Base-by-base conservation (phyloP, 2,113 vertebrate genomes). In the Tylochromis polylepis region DNA sequence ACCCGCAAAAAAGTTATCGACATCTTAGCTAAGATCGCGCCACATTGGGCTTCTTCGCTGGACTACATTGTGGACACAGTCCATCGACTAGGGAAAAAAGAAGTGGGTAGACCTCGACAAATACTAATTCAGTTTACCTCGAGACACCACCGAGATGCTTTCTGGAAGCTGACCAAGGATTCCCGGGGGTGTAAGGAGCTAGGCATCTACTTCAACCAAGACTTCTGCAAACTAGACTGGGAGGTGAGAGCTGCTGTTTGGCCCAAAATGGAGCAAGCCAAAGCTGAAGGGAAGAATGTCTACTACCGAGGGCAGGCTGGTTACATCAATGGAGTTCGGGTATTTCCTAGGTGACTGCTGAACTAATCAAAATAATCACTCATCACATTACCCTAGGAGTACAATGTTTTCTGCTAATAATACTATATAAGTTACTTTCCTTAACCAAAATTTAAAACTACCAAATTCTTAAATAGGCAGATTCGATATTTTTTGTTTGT, bases 151-250 rank as follows among this genome's bases (percentile, higher is more conserved):
- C 1, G 24, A 58, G 24, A 58, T 29, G 57, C 57, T 58, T 58
- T 16, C 24, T 58, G 24, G 24, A 24, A 29, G 57, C 57, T 58
- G 24, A 58, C 57, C 57, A 58, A 58, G 56, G 56, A 29, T 58
- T 58, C 56, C 56, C 12, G 15, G 57, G 24, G 27, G 57, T 58
- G 57, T 7, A 29, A 58, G 57, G 57, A 58, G 24, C 14, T 58
- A 4, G 24, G 24, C 7, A 29, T 58, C 57, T 58, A 58, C 24
- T 29, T 58, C 24, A 58, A 58, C 12, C 57, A 58, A 1, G 56
- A 27, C 27, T 27, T 2, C 56, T 58, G 56, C 56, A 57, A 27
- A 58, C 55, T 0, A 57, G 55, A 57, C 11, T 0, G 1, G 5
- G 22, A 8, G 6, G 3, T 11, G 27, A 0, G 22, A 57, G 56